Evolutionary conservation across 1,140 invertebrate species (phyloP).

Genomic region (Centruroides sculpturatus): DNA sequence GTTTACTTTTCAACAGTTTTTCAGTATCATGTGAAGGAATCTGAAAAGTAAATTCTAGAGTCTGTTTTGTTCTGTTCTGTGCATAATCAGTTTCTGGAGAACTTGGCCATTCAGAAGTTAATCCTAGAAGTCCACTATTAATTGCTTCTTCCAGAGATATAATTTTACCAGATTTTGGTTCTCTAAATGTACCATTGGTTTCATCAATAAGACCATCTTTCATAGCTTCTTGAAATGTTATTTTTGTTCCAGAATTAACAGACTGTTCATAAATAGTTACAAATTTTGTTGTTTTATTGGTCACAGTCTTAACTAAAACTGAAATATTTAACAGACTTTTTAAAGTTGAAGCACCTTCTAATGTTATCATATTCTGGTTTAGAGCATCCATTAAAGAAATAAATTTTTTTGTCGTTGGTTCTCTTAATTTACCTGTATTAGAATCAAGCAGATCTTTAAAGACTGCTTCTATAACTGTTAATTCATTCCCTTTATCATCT

Average conservation of each 20-base stretch:
- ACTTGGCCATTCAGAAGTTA: background rate
- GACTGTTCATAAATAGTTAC: slow-evolving; percentile 52
- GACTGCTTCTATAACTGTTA: slow-evolving; percentile 71
- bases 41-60: no score
- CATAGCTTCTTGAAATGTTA: slow-evolving; percentile 61
- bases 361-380: slow-evolving; percentile 61
- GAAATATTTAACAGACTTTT: slow-evolving; percentile 70
- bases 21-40: no score
- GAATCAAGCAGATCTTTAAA: slow-evolving; percentile 66
- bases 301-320: slow-evolving; percentile 66
- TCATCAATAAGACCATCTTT: slow-evolving; percentile 65
- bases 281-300: slow-evolving; percentile 61
- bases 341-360: slow-evolving; percentile 66
- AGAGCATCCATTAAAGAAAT: slow-evolving; percentile 74
- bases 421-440: slow-evolving; percentile 65
- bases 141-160: slow-evolving; percentile 71
- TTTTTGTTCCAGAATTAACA: slow-evolving; percentile 39
- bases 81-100: no score
- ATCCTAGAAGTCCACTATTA: slow-evolving; percentile 24
- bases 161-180: slow-evolving; percentile 55
- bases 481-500: slow-evolving; percentile 47
- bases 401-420: slow-evolving; percentile 54
- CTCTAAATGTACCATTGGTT: slow-evolving; percentile 55
- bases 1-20: no score
- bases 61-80: no score